Base-by-base conservation (phyloP, 2,888 invertebrate genomes). In the Drosophila trichaetosa region DNA sequence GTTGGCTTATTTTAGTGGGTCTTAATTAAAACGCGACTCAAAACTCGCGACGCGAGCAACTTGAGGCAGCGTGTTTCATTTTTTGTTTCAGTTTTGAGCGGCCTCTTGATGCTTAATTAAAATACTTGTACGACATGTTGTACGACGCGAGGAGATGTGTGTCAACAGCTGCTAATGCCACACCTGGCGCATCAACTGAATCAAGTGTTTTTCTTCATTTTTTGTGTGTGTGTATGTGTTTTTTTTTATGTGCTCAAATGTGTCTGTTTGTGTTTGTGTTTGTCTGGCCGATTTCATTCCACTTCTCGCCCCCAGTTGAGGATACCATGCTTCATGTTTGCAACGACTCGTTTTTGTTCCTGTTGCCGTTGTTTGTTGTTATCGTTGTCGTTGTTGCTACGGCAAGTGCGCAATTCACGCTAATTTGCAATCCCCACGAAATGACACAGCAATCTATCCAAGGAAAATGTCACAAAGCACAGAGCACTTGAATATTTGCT, bases 51-150 rank as follows among this genome's bases (percentile, higher is more conserved):
- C 69, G 77, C 66, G 57, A 31, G 54, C 76, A 85, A 82, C 88
- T 80, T 80, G 82, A 72, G 59, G 71, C 80, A 63, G 60, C 80
- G 80, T 46, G 3, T 7, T 46, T 46, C 16, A 33, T 87, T 82
- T 84, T 73, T 73, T 18, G 4, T 31, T 36, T 16, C 36, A 16
- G 36, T 21, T 46, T 46, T 46, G 46, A 46, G 69, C 76, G 80
- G 73, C 69, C 82, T 71, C 83, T 87, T 87, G 87, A 86, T 81
- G 90, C 90, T 87, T 87, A 87, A 87, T 87, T 90, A 87, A 87
- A 87, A 87, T 90, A 87, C 87, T 87, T 83, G 90, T 83, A 83
- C 89, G 87, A 86, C 89, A 87, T 86, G 90, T 76, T 79, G 85
- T 84, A 80, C 89, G 48, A 38, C 54, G 42, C 42, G 59, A 66